Evolutionary conservation across 1,140 invertebrate species (phyloP).

Genomic region (Megathymus violae): DNA sequence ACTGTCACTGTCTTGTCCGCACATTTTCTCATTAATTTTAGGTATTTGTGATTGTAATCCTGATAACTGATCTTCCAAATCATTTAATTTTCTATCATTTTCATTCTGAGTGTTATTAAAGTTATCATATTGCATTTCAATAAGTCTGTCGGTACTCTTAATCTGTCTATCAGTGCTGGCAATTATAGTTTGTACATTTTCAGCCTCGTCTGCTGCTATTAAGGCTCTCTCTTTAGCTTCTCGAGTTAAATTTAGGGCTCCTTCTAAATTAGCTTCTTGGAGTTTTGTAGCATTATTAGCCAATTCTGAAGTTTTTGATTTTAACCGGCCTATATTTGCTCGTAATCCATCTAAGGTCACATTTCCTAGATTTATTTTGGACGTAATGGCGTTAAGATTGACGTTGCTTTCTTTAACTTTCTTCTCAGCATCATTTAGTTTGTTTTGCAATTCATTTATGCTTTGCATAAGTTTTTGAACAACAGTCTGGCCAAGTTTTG

Average conservation of each 20-base stretch:
- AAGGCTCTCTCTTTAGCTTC: constrained; percentile 89
- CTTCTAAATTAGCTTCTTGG: constrained; percentile 97
- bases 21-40: constrained; percentile 94
- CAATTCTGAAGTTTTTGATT: constrained; percentile 89
- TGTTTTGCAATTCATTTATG: constrained; percentile 77
- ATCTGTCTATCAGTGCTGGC: constrained; percentile 92
- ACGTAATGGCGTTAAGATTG: constrained; percentile 90
- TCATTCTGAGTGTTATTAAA: constrained; percentile 89
- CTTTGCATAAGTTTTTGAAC: constrained; percentile 86
- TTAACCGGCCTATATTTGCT: constrained; percentile 88
- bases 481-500: constrained; percentile 89
- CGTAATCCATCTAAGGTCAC: constrained; percentile 90
- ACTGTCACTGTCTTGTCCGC: constrained; percentile 92
- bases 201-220: constrained; percentile 87
- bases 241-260: constrained; percentile 95
- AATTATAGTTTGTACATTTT: constrained; percentile 86
- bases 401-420: constrained; percentile 83
- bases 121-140: constrained; percentile 88
- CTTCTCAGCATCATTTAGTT: constrained; percentile 74
- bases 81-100: constrained; percentile 87
- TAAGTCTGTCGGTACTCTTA: constrained; percentile 91
- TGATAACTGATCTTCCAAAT: constrained; percentile 85
- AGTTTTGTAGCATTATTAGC: constrained; percentile 94
- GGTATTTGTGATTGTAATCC: constrained; percentile 90
- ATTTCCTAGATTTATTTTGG: constrained; percentile 91